Base-by-base conservation (phyloP, 2,888 invertebrate genomes). In the Ectemnius continuus region DNA sequence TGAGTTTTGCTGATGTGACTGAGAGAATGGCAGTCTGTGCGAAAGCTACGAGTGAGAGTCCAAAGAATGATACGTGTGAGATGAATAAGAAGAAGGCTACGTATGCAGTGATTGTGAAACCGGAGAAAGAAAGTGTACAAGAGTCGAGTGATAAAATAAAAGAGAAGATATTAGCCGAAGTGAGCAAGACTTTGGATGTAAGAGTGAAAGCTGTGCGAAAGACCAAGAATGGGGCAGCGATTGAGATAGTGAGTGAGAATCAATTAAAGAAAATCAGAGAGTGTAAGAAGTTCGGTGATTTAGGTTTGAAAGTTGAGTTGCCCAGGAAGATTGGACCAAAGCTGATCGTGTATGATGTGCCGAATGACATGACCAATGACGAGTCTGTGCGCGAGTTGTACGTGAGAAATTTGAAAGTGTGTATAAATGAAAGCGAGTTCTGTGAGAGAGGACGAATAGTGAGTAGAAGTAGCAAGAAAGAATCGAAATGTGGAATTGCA, bases 161-260 rank as follows among this genome's bases (percentile, higher is more conserved):
- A n/a, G 46, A 61, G 5, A 48, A 64, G n/a, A 46, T 63, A 0
- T 8, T 63, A 23, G n/a, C 11, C 4, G 60, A 64, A 16, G 23
- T 70, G 0, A 64, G 60, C 26, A 26, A 28, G 2, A 28, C 4
- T 3, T 16, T 69, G 36, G 28, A 64, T 64, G 52, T 70, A 0
- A 4, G 70, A 14, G 64, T 64, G 18, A 59, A 56, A 56, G 47
- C 63, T 6, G 20, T 64, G 52, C 48, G 64, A 13, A 64, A 60
- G 14, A 56, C 13, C 0, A 48, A 56, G 16, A 45, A 6, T 47
- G 20, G 62, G n/a, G 61, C 62, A 11, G 62, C 45, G 0, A 62
- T 71, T 0, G 71, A 66, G 28, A 58, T 45, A 1, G 58, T 20
- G 5, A 62, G 23, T 11, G 52, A 67, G 4, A 8, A 6, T 1